Evolutionary conservation across 2,113 vertebrate genomes (phyloP).

Genomic region (Oryzias melastigma): DNA sequence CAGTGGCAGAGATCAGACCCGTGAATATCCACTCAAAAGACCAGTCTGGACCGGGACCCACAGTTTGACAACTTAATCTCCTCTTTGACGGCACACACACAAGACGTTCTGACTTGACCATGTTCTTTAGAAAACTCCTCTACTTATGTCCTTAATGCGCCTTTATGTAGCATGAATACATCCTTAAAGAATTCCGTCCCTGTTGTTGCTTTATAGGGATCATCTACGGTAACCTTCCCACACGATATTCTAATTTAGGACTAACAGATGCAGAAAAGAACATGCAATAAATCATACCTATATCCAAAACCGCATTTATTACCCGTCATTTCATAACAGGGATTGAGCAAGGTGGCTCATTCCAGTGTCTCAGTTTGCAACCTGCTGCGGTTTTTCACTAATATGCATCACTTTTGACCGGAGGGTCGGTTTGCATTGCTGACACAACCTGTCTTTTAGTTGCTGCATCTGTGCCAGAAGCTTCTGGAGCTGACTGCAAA

Average conservation of each 20-base stretch:
- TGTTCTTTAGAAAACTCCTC: slow-evolving; percentile 56
- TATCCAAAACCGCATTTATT: slow-evolving; percentile 38
- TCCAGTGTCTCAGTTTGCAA: slow-evolving; percentile 73
- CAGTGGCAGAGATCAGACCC: slow-evolving; percentile 74
- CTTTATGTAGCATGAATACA: background rate
- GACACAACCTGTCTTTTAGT: slow-evolving; percentile 89
- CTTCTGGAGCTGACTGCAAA: slow-evolving; percentile 75
- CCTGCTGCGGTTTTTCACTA: slow-evolving; percentile 82
- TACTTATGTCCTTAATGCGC: slow-evolving; percentile 1
- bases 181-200: too few relatives aligned
- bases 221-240: too few relatives aligned
- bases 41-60: slow-evolving; percentile 76
- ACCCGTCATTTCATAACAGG: slow-evolving; percentile 22
- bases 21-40: slow-evolving; percentile 76
- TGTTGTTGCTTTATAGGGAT: too few relatives aligned
- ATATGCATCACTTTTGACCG: slow-evolving; percentile 79
- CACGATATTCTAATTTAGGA: slow-evolving; percentile 19
- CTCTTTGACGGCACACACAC: slow-evolving; percentile 62
- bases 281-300: slow-evolving; percentile 48
- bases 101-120: slow-evolving; percentile 62
- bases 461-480: slow-evolving; percentile 78
- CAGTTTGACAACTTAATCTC: slow-evolving; percentile 83
- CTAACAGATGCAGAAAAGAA: slow-evolving; percentile 20
- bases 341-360: slow-evolving; percentile 50
- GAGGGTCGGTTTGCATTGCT: slow-evolving; percentile 81